Evolutionary conservation across 2,113 vertebrate species (phyloP).

Genomic region (Hypomesus transpacificus): DNA sequence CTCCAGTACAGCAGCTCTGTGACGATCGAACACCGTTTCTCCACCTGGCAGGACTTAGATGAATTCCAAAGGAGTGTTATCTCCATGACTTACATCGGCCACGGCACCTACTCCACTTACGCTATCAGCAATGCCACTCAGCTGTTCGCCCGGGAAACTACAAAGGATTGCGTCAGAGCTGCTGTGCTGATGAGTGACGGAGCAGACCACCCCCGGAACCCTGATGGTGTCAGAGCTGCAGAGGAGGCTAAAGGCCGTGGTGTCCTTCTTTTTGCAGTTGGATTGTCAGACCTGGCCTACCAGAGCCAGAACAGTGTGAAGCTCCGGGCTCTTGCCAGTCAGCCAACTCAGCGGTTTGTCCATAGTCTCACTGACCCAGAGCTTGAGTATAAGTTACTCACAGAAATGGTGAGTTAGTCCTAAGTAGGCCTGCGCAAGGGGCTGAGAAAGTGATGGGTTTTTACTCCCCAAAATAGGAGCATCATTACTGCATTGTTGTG

Average conservation of each 20-base stretch:
- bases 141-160: constrained; percentile 76
- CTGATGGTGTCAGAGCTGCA: constrained; percentile 70
- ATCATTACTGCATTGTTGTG: too few species aligned
- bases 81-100: constrained; percentile 79
- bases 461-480: too few species aligned
- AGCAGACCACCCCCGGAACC: constrained; percentile 82
- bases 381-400: constrained; percentile 68
- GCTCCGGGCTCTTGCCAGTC: constrained; percentile 78
- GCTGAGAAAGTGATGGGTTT: too few species aligned
- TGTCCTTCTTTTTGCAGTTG: constrained; percentile 78
- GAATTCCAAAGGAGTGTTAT: constrained; percentile 72
- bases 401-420: constrained; percentile 67
- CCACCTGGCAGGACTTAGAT: constrained; percentile 75
- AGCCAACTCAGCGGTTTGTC: constrained; percentile 65
- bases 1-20: constrained; percentile 88
- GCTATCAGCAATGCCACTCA: constrained; percentile 81
- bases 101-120: constrained; percentile 85
- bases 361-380: constrained; percentile 75
- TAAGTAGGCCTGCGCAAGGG: not conserved
- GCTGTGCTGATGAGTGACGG: constrained; percentile 85
- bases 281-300: constrained; percentile 69
- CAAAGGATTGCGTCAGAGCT: constrained; percentile 66
- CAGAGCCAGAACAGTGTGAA: constrained; percentile 71
- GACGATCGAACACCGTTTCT: constrained; percentile 75
- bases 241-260: constrained; percentile 74